Base-by-base conservation (phyloP, 2,113 vertebrate genomes). In the Alouatta palliata region DNA sequence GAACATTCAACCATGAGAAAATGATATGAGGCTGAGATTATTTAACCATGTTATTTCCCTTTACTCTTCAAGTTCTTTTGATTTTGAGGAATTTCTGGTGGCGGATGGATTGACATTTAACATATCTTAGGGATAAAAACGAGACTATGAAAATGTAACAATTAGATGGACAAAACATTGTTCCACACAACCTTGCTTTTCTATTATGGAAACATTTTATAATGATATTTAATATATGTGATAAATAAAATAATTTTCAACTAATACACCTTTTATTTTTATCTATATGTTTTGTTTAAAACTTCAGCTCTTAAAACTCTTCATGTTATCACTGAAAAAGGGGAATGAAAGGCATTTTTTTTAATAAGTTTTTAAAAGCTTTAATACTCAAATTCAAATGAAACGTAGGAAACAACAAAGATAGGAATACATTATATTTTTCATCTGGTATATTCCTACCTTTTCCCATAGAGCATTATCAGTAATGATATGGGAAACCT, bases 151-250 rank as follows among this genome's bases (percentile, higher is more conserved):
- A 90, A 52, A 21, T n/a, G 0, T 71, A 52, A 87, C 40, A 61
- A 30, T 54, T 76, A 84, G 9, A 37, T 68, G 43, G 23, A 43
- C 71, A 58, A 80, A 73, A 54, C 30, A 52, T 30, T 85, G 5
- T 76, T 71, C 30, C 13, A 45, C 52, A 25, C 23, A 91, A 70
- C 58, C 20, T 91, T 71, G 27, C 19, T 20, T 73, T 88, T 93
- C 49, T 40, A 49, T 80, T 45, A 64, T 3, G n/a, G n/a, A 85
- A 85, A 17, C 11, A 85, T 52, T 96, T 56, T 52, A 1, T 85
- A 85, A 45, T 96, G 2, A 85, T 85, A 66, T 70, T 96, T 77
- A 92, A 93, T 90, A 61, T 40, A 90, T 68, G 19, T 76, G 70
- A 64, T 35, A 43, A 71, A 75, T 82, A 73, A 61, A 73, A 64